Evolutionary conservation across 1,140 invertebrate genomes (phyloP).

Genomic region (Cecropterus lyciades): DNA sequence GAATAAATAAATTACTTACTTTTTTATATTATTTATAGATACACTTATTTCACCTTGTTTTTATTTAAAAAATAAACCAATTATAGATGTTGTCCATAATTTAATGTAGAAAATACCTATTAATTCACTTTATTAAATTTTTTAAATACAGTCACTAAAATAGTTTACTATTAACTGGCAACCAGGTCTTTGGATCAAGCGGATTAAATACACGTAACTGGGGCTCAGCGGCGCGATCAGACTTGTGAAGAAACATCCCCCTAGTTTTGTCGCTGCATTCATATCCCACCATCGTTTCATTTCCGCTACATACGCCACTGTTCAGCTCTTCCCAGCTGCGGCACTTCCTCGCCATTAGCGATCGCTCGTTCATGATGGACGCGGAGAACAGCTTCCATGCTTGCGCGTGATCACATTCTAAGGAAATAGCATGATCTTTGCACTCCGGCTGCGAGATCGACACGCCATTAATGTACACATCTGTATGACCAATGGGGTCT

Average conservation of each 20-base stretch:
- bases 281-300: constrained; percentile 55
- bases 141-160: no score
- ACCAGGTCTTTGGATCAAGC: constrained; percentile 56
- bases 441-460: constrained; percentile 63
- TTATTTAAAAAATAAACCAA: no score
- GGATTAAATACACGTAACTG: constrained; percentile 54
- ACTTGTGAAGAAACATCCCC: constrained; percentile 64
- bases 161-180: constrained; percentile 35
- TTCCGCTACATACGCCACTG: constrained; percentile 52
- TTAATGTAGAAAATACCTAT: no score
- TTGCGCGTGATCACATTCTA: constrained; percentile 67
- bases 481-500: constrained; percentile 68
- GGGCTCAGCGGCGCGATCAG: constrained; percentile 35
- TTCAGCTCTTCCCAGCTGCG: constrained; percentile 55
- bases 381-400: constrained; percentile 63
- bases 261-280: constrained; percentile 41
- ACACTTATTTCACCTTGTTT: no score
- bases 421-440: constrained; percentile 43
- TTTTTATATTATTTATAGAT: no score
- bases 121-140: no score
- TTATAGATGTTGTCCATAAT: no score
- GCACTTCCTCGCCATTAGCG: constrained; percentile 52
- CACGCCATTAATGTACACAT: constrained; percentile 69
- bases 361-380: constrained; percentile 48
- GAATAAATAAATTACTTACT: no score